phyloP scores from a whole-genome alignment of 2,888 invertebrate species.

The Diogma glabrata region DNA sequence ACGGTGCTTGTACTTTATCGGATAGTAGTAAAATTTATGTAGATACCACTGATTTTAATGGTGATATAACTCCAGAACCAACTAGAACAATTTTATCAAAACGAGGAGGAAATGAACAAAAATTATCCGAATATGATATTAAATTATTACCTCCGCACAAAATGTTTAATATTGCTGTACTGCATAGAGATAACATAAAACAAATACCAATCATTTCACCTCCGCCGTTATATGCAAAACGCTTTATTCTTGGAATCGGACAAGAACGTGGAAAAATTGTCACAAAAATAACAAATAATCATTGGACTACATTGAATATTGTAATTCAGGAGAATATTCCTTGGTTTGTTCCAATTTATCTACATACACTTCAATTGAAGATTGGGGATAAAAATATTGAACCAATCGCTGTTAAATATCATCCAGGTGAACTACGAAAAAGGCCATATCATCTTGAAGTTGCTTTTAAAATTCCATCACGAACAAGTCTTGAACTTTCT shows the following conservation, averaged over 20 bases:
- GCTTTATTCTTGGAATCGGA: constrained; percentile 79
- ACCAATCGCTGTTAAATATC: constrained; percentile 45
- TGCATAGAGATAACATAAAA: constrained; percentile 20
- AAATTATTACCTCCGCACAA: constrained; percentile 37
- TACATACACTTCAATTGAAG: constrained; percentile 68
- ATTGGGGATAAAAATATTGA: constrained; percentile 45
- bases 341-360: constrained; percentile 81
- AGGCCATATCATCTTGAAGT: constrained; percentile 83
- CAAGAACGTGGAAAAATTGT: constrained; percentile 85
- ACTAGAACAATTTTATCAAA: constrained; percentile 44
- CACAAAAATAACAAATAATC: constrained; percentile 71
- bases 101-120: constrained; percentile 55
- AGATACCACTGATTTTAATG: constrained; percentile 56
- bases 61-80: constrained; percentile 52
- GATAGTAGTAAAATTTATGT: constrained; percentile 67
- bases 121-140: constrained; percentile 61
- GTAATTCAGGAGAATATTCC: constrained; percentile 83
- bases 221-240: constrained; percentile 63
- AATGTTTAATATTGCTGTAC: constrained; percentile 57
- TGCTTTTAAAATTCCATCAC: constrained; percentile 64
- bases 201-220: constrained; percentile 43
- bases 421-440: constrained; percentile 73
- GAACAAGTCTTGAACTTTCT: constrained; percentile 66
- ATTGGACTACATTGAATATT: constrained; percentile 61
- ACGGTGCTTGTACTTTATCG: constrained; percentile 72